Conservation (phyloP, 1,140 invertebrate species). For the Bombus superbus region DNA sequence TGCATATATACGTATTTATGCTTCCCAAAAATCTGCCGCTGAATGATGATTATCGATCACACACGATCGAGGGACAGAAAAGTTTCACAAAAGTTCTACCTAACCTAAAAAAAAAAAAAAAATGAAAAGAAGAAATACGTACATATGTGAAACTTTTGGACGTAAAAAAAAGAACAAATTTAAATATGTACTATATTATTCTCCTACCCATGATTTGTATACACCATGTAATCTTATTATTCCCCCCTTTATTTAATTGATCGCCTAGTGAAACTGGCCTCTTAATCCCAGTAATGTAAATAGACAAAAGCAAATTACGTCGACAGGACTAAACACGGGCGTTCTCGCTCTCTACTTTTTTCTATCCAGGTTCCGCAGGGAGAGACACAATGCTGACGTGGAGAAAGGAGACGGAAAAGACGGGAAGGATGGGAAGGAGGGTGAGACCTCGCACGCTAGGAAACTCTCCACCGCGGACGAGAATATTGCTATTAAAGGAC, state of each 20-base stretch:
- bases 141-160: constrained; percentile 35
- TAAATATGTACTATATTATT: constrained; percentile 2
- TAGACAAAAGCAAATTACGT: neutral
- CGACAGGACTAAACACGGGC: constrained; percentile 36
- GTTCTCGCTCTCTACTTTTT: constrained; percentile 59
- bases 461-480: constrained; percentile 85
- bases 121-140: neutral
- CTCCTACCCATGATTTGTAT: constrained; percentile 43
- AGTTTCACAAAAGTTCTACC: constrained; percentile 1
- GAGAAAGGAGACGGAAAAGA: constrained; percentile 85
- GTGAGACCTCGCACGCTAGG: constrained; percentile 82
- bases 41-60: constrained; percentile 3
- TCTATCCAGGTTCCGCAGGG: constrained; percentile 78
- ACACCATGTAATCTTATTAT: constrained; percentile 59
- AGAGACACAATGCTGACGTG: constrained; percentile 84
- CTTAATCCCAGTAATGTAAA: constrained; percentile 55
- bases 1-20: neutral
- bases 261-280: constrained; percentile 64
- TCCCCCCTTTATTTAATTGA: constrained; percentile 43
- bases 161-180: neutral
- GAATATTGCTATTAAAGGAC: constrained; percentile 80
- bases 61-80: constrained; percentile 20
- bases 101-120: neutral
- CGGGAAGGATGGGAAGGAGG: constrained; percentile 79
- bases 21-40: neutral